A percentile compares a stretch with the other conserved stretches of the same genome.
These are phyloP conservation scores for Drosophila austrosaltans DNA, from an alignment of 2,888 invertebrate species.

Conservation along the genomic window DNA sequence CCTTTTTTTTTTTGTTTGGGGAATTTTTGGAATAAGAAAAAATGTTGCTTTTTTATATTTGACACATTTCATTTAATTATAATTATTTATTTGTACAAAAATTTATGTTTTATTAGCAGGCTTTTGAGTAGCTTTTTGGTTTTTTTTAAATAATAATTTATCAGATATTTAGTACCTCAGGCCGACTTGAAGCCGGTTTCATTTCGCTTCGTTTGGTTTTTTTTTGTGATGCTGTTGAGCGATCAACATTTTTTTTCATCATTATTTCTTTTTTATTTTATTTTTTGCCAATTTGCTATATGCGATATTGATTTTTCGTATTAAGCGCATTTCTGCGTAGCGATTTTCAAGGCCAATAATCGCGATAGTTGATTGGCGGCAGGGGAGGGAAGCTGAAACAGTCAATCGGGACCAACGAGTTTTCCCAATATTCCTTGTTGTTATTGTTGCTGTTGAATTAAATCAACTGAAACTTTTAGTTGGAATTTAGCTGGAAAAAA, in stretches of 20 bases:
- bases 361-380: conserved; percentile 13
- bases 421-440: conserved; percentile 46
- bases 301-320: conserved; percentile 77
- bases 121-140: conserved; percentile 11
- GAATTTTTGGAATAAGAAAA: no score
- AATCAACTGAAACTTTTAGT: conserved; percentile 56
- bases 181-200: conserved; percentile 57
- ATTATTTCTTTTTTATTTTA: conserved; percentile 21
- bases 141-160: conserved; percentile 15
- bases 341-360: conserved; percentile 74
- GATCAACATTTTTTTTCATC: conserved; percentile 45
- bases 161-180: conserved; percentile 6
- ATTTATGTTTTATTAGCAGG: conserved; percentile 23
- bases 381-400: conserved; percentile 12
- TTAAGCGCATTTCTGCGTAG: conserved; percentile 79
- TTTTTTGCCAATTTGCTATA: conserved; percentile 40
- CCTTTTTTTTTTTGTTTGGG: no score
- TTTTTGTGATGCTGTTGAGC: conserved; percentile 16
- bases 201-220: conserved; percentile 16
- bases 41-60: no score
- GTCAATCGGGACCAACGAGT: conserved; percentile 62
- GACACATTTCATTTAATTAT: no score
- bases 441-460: conserved; percentile 62
- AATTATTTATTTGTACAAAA: neutral
- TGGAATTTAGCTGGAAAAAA: conserved; percentile 44